Conservation (phyloP, 2,113 vertebrate species). For the Grammomys surdaster region DNA sequence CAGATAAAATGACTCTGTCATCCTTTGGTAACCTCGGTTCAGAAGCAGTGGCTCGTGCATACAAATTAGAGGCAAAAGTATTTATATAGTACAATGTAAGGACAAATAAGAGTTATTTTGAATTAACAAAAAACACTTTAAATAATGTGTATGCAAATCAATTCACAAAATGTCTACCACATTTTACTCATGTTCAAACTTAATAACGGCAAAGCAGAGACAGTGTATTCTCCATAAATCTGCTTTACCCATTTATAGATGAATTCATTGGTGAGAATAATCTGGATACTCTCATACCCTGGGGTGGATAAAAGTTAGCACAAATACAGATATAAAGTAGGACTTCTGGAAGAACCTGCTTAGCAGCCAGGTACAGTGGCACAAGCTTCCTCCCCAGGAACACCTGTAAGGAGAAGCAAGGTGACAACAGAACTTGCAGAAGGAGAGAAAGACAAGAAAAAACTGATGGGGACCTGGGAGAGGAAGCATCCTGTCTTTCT, state of each 20-base stretch:
- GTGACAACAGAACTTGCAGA: neutral
- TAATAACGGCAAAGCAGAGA: neutral
- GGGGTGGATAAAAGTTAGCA: conserved; percentile 1
- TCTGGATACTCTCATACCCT: neutral
- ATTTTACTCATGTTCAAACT: conserved; percentile 33
- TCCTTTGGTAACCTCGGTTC: neutral
- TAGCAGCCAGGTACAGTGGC: neutral
- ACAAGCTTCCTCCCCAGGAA: neutral
- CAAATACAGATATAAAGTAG: neutral
- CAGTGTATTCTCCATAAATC: neutral
- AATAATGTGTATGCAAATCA: neutral
- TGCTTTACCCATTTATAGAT: conserved; percentile 2
- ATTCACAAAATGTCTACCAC: conserved; percentile 37
- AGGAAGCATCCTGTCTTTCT: neutral
- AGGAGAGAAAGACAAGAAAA: too few species aligned
- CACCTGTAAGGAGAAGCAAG: neutral
- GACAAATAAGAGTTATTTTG: conserved; percentile 6
- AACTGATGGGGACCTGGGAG: too few species aligned
- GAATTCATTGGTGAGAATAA: neutral
- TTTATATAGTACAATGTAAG: neutral
- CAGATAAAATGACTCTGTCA: neutral
- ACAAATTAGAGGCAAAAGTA: conserved; percentile 3
- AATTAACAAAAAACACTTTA: conserved; percentile 25
- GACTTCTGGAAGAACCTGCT: conserved; percentile 23
- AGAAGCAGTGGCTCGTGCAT: neutral